Conservation (phyloP, 2,888 invertebrate species). For the Desoria tigrina region DNA sequence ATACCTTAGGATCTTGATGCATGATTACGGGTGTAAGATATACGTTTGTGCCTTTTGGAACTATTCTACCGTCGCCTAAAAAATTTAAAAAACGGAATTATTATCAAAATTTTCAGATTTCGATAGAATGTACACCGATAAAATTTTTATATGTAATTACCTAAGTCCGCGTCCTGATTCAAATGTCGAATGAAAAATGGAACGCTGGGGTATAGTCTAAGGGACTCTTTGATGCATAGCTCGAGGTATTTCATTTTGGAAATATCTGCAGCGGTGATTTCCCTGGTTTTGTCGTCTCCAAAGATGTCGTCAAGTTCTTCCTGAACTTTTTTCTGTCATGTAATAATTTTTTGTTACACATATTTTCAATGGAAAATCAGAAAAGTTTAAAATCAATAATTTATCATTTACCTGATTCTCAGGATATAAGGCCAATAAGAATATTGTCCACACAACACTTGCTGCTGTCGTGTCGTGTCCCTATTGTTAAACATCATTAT, state of each 20-base stretch:
- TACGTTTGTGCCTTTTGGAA: conserved; percentile 28
- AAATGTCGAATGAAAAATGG: conserved; percentile 55
- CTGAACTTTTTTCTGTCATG: conserved; percentile 57
- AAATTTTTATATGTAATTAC: conserved; percentile 30
- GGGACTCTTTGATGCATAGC: conserved; percentile 57
- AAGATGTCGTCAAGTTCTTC: conserved; percentile 60
- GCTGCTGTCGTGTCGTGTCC: conserved; percentile 42
- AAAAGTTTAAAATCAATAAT: too few relatives aligned
- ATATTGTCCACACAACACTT: conserved; percentile 28
- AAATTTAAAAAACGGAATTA: too few relatives aligned
- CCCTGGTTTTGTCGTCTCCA: conserved; percentile 56
- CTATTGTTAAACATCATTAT: conserved; percentile 15
- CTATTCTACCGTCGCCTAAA: conserved; percentile 21
- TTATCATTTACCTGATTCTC: conserved; percentile 18
- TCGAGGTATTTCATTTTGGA: conserved; percentile 56
- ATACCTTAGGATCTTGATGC: conserved; percentile 18
- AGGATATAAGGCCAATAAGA: conserved; percentile 23
- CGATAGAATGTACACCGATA: too few relatives aligned
- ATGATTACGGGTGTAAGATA: conserved; percentile 4
- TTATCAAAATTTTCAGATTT: too few relatives aligned
- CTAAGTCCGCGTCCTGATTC: conserved; percentile 54
- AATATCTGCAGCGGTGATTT: conserved; percentile 58
- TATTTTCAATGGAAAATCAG: too few relatives aligned
- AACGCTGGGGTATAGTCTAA: conserved; percentile 57
- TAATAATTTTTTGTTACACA: neutral